Conservation (phyloP, 2,797 vertebrate genomes). For the Streptopelia turtur region DNA sequence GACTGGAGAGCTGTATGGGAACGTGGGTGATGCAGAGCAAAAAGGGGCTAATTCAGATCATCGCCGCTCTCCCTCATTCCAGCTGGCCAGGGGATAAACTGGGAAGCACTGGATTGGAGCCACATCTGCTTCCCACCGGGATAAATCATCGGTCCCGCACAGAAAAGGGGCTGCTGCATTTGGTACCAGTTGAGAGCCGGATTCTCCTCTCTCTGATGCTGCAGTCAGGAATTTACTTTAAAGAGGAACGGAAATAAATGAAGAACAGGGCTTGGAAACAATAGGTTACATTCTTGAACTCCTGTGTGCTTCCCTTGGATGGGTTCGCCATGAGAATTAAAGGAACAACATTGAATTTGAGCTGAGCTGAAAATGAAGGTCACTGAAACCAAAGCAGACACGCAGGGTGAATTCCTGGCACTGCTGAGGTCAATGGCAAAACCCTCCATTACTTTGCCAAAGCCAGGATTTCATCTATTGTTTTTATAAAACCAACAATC, state of each 20-base stretch:
- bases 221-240: not conserved
- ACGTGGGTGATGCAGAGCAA: not conserved
- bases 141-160: not conserved
- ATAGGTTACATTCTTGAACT: not conserved
- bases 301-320: not conserved
- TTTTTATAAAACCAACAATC: not conserved
- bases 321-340: not conserved
- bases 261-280: not conserved
- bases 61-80: not conserved
- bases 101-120: not conserved
- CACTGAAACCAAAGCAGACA: not conserved
- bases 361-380: not conserved
- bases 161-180: not conserved
- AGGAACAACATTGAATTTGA: not conserved
- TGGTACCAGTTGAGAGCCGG: not conserved
- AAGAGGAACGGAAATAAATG: not conserved
- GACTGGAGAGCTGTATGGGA: not conserved
- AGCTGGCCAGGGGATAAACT: not conserved
- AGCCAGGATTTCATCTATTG: not conserved
- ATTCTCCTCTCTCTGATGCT: not conserved
- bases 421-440: not conserved
- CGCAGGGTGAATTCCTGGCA: not conserved
- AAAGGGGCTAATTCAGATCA: not conserved
- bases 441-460: fast-evolving
- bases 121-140: not conserved